phyloP scores from a whole-genome alignment of 2,113 vertebrate genomes.

The Brachirus orientalis region DNA sequence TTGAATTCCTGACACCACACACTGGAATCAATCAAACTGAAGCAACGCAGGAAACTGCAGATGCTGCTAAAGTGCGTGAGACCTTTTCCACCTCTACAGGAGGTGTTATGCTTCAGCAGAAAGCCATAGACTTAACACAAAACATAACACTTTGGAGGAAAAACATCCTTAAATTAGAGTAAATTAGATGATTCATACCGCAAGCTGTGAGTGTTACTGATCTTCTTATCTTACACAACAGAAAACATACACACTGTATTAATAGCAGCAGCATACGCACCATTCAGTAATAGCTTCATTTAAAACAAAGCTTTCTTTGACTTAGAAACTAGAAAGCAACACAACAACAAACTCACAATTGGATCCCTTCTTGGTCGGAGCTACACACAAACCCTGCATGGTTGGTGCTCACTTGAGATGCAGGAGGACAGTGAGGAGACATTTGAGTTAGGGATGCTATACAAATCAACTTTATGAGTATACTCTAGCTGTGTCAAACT shows the following conservation, averaged over 20 bases:
- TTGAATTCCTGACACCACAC: slow-evolving; percentile 14
- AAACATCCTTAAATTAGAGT: too few relatives aligned
- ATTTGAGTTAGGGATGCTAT: slow-evolving; percentile 50
- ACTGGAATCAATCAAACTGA: slow-evolving; percentile 25
- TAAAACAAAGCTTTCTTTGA: too few relatives aligned
- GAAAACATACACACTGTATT: too few relatives aligned
- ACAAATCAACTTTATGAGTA: slow-evolving; percentile 69
- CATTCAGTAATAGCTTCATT: too few relatives aligned
- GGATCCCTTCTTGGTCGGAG: neutral
- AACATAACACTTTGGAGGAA: slow-evolving; percentile 2
- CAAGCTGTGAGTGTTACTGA: neutral
- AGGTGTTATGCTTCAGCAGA: slow-evolving; percentile 18
- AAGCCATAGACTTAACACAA: slow-evolving; percentile 54
- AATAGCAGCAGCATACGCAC: too few relatives aligned
- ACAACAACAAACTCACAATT: too few relatives aligned
- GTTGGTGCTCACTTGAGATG: slow-evolving; percentile 2
- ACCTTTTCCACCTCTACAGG: slow-evolving; percentile 26
- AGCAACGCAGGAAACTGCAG: slow-evolving; percentile 2
- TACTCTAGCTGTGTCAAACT: slow-evolving; percentile 43
- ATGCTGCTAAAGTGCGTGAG: too few relatives aligned
- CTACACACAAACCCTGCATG: too few relatives aligned
- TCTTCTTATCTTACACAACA: neutral
- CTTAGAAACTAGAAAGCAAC: too few relatives aligned
- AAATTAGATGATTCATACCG: neutral
- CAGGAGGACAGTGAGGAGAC: slow-evolving; percentile 8